These are phyloP conservation scores for Listrodromus nycthemerus DNA, from an alignment of 2,888 invertebrate genomes.

Conservation along the genomic window DNA sequence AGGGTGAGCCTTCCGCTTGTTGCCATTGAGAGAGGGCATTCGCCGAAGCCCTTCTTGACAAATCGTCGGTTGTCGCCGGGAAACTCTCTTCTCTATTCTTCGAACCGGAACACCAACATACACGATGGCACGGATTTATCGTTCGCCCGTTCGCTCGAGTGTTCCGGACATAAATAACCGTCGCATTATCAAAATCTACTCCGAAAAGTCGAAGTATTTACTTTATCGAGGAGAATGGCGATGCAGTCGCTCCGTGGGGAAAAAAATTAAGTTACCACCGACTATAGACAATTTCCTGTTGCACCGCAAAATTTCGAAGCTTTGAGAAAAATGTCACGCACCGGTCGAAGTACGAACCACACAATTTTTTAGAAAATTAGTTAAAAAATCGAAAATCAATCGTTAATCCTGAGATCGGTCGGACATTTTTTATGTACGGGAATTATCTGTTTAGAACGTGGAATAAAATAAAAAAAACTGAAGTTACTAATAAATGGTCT, in stretches of 20 bases:
- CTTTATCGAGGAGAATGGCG: neutral
- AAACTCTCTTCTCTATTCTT: conserved; percentile 78
- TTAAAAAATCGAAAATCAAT: no score
- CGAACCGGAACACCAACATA: conserved; percentile 71
- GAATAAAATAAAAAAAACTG: no score
- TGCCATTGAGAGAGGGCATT: conserved; percentile 81
- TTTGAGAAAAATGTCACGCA: no score
- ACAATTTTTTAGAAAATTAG: neutral
- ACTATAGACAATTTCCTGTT: neutral
- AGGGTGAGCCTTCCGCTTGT: conserved; percentile 82
- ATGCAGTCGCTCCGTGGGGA: neutral
- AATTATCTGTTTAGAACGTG: no score
- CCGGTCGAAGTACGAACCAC: no score
- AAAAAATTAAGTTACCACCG: neutral
- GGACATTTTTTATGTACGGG: no score
- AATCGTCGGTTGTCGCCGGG: conserved; percentile 83
- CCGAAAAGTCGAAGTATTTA: conserved; percentile 29
- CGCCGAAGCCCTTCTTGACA: conserved; percentile 82
- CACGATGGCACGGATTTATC: conserved; percentile 79
- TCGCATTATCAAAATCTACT: conserved; percentile 76
- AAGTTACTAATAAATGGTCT: no score
- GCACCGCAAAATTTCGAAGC: no score
- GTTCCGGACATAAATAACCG: conserved; percentile 80
- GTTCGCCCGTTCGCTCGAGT: conserved; percentile 75
- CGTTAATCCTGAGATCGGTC: no score